Conservation (phyloP, 2,888 invertebrate genomes). For the Xestia sexstrigata region DNA sequence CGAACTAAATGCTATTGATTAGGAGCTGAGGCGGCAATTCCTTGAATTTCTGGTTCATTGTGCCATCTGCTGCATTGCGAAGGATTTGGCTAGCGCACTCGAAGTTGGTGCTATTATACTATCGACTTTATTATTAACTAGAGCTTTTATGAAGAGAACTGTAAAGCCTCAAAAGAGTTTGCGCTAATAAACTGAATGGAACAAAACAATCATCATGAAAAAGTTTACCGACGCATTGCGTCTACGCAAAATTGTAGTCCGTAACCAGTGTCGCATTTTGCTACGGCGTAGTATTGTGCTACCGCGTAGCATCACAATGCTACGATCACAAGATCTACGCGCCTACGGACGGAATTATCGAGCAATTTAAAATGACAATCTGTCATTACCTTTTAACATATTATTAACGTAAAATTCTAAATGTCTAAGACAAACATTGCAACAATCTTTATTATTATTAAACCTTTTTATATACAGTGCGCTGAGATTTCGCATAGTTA, state of each 20-base stretch:
- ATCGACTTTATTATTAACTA: conserved; percentile 7
- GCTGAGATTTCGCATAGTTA: neutral
- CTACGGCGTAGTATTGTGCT: conserved; percentile 36
- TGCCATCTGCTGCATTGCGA: conserved; percentile 56
- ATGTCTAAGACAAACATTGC: neutral
- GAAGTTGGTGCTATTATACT: conserved; percentile 7
- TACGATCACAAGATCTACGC: conserved; percentile 1
- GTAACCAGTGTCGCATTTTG: neutral
- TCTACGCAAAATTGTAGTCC: neutral
- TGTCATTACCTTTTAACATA: neutral
- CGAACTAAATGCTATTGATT: conserved; percentile 53
- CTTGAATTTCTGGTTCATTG: conserved; percentile 53
- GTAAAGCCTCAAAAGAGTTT: neutral
- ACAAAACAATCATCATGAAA: neutral
- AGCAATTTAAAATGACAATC: neutral
- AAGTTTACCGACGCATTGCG: neutral
- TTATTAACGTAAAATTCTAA: neutral
- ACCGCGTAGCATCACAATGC: conserved; percentile 34
- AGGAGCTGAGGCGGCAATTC: conserved; percentile 29
- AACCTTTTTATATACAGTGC: neutral
- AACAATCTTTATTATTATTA: neutral
- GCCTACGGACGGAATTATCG: neutral
- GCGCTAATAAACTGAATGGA: neutral
- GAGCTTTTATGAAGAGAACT: neutral
- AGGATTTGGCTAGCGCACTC: conserved; percentile 36